Base-by-base conservation (phyloP, 2,888 invertebrate genomes). In the Tetropium fuscum region DNA sequence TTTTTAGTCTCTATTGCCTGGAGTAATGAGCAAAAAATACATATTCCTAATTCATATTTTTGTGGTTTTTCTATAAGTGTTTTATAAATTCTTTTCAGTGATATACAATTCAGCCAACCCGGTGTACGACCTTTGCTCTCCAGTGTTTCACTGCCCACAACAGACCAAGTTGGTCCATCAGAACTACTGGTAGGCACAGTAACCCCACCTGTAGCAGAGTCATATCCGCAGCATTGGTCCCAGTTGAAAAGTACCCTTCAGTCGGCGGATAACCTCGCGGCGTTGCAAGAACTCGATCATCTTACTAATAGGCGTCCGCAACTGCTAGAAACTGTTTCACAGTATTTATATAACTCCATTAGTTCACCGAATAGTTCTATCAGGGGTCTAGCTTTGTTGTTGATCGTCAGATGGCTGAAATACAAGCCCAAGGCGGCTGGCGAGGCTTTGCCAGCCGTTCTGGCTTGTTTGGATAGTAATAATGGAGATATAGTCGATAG, bases 401-500 rank as follows among this genome's bases (percentile, higher is more conserved):
- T 94, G 47, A 85, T 95, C 6, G 86, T 91, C 34, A 83, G 91
- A 60, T 87, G 90, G 72, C 80, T 93, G 18, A 89, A 90, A 69
- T 87, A 90, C 73, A 87, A 88, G 76, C 81, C 81, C 0, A 79
- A 74, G 54, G 74, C 77, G 2, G 86, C 87, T 58, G 81, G 85
- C 11, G 85, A 85, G 53, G 92, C 93, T 64, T 83, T 95, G 1
- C 88, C 91, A 36, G 88, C 91, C 0, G 90, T 93, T 74, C 85
- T 95, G 54, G 89, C 92, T 70, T 94, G 95, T 77, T 83, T 97
- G 55, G 90, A 94, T 68, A 91, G 90, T 61, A 85, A 87, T 36
- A 90, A 93, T 76, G 90, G 93, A 0, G 93, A 94, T 63, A 87
- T 97, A 30, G 88, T 93, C 0, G 87, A 87, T 68, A 88, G 91